These are phyloP conservation scores for Grus americana DNA, from an alignment of 2,113 vertebrate species.

Conservation along the genomic window DNA sequence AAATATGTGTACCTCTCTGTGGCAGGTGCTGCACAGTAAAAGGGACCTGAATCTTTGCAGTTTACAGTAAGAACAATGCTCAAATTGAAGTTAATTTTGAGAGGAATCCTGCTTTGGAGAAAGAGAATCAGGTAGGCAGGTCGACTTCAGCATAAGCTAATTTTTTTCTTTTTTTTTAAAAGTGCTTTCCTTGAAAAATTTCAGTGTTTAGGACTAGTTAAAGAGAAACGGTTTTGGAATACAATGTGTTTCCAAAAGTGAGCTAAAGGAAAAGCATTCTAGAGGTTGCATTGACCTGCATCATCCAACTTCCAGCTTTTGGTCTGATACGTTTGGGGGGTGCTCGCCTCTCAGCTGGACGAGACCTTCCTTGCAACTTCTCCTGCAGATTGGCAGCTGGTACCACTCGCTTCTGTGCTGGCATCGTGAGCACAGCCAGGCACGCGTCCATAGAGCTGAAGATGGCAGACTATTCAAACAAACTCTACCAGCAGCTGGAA, in stretches of 20 bases:
- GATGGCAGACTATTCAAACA: constrained; percentile 94
- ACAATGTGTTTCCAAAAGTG: fast-evolving
- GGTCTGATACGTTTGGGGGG: background rate
- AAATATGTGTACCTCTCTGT: fast-evolving
- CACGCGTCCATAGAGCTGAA: constrained; percentile 87
- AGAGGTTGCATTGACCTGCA: background rate
- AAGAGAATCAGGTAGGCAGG: background rate
- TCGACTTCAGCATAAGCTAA: fast-evolving
- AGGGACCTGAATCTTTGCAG: background rate
- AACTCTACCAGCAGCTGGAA: constrained; percentile 89
- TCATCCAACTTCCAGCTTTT: fast-evolving
- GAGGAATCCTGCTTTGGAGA: background rate
- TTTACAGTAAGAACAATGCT: background rate
- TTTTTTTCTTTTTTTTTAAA: background rate
- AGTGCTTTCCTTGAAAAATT: background rate
- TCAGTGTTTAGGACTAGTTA: background rate
- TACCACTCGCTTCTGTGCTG: constrained; percentile 91
- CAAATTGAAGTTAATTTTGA: background rate
- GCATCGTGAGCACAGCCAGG: constrained; percentile 90
- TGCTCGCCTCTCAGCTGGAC: background rate
- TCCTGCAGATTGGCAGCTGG: constrained; percentile 88
- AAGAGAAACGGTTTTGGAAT: background rate
- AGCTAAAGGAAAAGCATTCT: background rate
- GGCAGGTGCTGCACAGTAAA: background rate
- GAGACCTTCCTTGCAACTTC: background rate